Base-by-base conservation (phyloP, 2,888 invertebrate species). In the Agonum fuliginosum region DNA sequence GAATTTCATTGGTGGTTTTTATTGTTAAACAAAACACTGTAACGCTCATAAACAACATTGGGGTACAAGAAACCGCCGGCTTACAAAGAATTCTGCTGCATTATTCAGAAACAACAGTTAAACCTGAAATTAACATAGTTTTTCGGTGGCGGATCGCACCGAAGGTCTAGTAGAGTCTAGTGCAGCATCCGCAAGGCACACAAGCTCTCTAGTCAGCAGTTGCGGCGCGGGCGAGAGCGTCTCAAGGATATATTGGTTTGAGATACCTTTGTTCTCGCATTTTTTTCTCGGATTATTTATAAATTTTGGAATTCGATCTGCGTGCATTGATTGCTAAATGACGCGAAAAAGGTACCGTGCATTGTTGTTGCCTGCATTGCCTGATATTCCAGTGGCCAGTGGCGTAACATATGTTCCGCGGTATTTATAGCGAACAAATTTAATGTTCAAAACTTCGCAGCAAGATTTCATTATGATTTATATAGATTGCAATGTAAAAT, bases 91-190 rank as follows among this genome's bases (percentile, higher is more conserved):
- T 62, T 62, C 79, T 80, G 78, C 81, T 82, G 83, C 82, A 82
- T 82, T 80, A 83, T 83, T 82, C 81, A 78, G 78, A 80, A 80
- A 75, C 67, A 75, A 75, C 75, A 80, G 80, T 81, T 81, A 81
- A 81, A 81, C 79, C 70, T 72, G 65, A 78, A 79, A 83, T 83
- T 83, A 83, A 81, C 83, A 83, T 83, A 83, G 82, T 82, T 83
- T 82, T 82, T 81, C 78, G 78, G 76, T 78, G 80, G 81, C 81
- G 82, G 81, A 22, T 48, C 48, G 80, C 80, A 65, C n/a, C n/a
- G n/a, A n/a, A n/a, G n/a, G n/a, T 79, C 19, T 14, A 22, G 19
- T n/a, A n/a, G n/a, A n/a, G 34, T 14, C 67, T 22, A 67, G 67
- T 41, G 37, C 67, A 67, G 41, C 67, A 67, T 67, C 67, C 37